Evolutionary conservation across 2,797 vertebrate species (phyloP), one percentile per base, ranked within the genome.

Genomic region (Triplophysa yarkandensis): DNA sequence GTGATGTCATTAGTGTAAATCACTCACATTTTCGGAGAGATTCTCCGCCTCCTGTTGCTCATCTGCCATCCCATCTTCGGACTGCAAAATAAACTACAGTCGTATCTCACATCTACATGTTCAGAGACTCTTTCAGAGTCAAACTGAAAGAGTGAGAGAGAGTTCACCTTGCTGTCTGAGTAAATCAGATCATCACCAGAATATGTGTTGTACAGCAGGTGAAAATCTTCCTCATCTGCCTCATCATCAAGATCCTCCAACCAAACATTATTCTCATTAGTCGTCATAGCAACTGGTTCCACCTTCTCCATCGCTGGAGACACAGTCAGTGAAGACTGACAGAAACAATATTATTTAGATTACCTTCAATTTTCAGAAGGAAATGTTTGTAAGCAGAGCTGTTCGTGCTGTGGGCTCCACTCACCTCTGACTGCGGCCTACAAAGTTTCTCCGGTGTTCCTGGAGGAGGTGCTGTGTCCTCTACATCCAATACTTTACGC

Each of bases 111-210:
- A 19, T 0, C 25, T 3, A 3, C 23, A 19, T n/a, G 2, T 1
- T 3, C 5, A n/a, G 1, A 44, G 43, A 44, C n/a, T 44, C 43
- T 44, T n/a, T 43, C 1, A 21, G 4, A 16, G 50, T 10, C 13
- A 54, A 11, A 23, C 8, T 1, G 48, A 50, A 21, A 50, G 19
- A 54, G 4, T 9, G 28, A 71, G 21, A 9, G 36, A 25, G 23
- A 19, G 32, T 25, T 21, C 17, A 95, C 94, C 93, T 95, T 95
- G 79, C 92, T 92, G 80, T 93, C 92, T 0, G 90, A 93, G 81
- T 92, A 91, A 4, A 85, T 90, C 13, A 90, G 87, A 44, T 91
- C 91, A 6, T 93, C 92, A 83, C 78, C 85, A 0, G 82, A 85
- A 9, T 88, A 90, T 2, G 85, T 91, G 81, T 93, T 92, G 5